phyloP scores from a whole-genome alignment of 2,797 vertebrate species.

The Leucoraja ocellata region DNA sequence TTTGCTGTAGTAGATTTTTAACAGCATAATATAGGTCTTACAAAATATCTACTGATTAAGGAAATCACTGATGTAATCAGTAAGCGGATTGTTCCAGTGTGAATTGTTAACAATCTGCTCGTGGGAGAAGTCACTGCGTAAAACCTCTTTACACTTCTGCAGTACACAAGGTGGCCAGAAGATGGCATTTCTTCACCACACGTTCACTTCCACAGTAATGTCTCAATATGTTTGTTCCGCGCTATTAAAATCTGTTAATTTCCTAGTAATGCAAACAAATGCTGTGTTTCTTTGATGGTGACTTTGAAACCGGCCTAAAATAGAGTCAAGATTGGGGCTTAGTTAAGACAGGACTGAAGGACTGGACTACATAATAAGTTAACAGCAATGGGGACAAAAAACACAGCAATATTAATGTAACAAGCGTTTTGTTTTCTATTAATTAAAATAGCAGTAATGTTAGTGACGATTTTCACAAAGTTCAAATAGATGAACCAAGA shows the following conservation, averaged over 20 bases:
- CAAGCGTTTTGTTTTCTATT: not conserved
- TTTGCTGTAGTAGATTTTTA: not conserved
- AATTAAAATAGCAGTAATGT: not conserved
- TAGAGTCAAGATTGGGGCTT: not conserved
- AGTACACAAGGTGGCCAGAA: slow-evolving; percentile 47
- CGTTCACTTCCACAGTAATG: not conserved
- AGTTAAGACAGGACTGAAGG: not conserved
- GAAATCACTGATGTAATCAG: not conserved
- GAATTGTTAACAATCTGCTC: not conserved
- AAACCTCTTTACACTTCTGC: not conserved
- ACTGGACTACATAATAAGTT: not conserved
- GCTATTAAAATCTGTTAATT: not conserved
- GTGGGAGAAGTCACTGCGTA: not conserved
- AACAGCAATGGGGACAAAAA: not conserved
- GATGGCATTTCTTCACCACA: slow-evolving; percentile 50
- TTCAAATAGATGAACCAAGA: not conserved
- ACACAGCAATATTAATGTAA: too few species aligned
- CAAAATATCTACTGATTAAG: not conserved
- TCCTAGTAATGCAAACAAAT: not conserved
- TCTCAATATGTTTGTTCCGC: not conserved
- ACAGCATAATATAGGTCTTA: not conserved
- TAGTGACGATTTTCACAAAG: not conserved
- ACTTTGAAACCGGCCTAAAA: not conserved
- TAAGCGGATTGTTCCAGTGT: not conserved
- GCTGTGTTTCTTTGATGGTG: too few species aligned